Evolutionary conservation across 2,888 invertebrate genomes (phyloP).

Genomic region (Tenthredo mesomela): DNA sequence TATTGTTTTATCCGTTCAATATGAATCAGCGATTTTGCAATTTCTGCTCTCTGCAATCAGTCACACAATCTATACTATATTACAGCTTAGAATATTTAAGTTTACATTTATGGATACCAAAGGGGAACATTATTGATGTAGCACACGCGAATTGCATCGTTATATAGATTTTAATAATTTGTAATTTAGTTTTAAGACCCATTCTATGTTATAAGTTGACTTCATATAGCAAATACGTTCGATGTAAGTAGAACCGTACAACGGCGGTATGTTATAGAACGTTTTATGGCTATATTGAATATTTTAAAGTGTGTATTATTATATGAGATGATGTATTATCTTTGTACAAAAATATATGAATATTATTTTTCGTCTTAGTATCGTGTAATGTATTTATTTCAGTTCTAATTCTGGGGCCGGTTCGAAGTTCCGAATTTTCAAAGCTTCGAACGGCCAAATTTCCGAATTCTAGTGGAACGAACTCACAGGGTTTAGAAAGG

Average conservation of each 20-base stretch:
- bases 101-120: background rate
- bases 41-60: background rate
- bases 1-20: background rate
- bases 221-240: background rate
- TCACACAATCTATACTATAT: background rate
- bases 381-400: background rate
- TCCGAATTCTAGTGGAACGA: no score
- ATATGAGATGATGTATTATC: background rate
- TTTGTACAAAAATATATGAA: conserved; percentile 23
- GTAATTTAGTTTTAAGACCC: background rate
- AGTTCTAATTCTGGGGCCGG: no score
- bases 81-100: background rate
- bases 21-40: background rate
- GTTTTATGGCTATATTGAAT: conserved; percentile 12
- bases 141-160: background rate
- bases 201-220: background rate
- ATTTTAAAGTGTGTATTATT: conserved; percentile 28
- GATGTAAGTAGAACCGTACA: background rate
- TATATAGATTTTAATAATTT: background rate
- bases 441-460: no score
- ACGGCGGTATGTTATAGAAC: background rate
- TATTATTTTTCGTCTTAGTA: conserved; percentile 11
- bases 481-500: no score
- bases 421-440: no score
- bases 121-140: background rate